Conservation (phyloP, 2,888 invertebrate species). For the Zonitis immaculata region DNA sequence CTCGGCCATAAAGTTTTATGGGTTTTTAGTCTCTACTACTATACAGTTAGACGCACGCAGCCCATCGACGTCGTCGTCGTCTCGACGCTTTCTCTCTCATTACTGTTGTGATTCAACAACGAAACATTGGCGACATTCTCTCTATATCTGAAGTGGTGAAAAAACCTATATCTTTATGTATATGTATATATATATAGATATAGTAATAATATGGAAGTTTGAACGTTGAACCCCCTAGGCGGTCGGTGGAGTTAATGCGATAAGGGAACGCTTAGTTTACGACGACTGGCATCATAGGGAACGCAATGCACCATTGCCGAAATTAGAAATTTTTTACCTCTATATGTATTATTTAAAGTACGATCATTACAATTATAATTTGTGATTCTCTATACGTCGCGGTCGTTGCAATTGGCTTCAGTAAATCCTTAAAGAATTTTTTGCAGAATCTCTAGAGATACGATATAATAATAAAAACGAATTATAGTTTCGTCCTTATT, state of each 20-base stretch:
- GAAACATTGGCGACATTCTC: not conserved
- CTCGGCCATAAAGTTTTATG: conserved; percentile 50
- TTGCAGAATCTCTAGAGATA: no score
- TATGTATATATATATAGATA: no score
- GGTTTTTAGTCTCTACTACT: no score
- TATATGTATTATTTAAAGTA: no score
- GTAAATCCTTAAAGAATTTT: no score
- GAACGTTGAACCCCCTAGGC: conserved; percentile 7
- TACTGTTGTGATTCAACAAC: conserved; percentile 38
- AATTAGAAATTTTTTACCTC: no score
- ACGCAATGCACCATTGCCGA: conserved; percentile 2
- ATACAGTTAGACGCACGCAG: conserved; percentile 44
- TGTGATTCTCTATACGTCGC: no score
- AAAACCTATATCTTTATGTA: no score
- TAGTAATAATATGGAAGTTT: conserved; percentile 12
- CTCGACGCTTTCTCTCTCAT: conserved; percentile 29
- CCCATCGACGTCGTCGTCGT: conserved; percentile 24
- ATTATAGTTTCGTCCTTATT: no score
- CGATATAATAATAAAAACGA: no score
- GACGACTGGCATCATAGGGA: conserved; percentile 11
- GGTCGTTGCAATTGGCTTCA: no score
- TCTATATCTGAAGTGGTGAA: conserved; percentile 43
- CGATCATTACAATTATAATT: no score
- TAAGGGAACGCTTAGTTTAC: conserved; percentile 14
- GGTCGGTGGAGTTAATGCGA: conserved; percentile 8